phyloP scores from a whole-genome alignment of 2,797 vertebrate species.

The Chelmon rostratus region DNA sequence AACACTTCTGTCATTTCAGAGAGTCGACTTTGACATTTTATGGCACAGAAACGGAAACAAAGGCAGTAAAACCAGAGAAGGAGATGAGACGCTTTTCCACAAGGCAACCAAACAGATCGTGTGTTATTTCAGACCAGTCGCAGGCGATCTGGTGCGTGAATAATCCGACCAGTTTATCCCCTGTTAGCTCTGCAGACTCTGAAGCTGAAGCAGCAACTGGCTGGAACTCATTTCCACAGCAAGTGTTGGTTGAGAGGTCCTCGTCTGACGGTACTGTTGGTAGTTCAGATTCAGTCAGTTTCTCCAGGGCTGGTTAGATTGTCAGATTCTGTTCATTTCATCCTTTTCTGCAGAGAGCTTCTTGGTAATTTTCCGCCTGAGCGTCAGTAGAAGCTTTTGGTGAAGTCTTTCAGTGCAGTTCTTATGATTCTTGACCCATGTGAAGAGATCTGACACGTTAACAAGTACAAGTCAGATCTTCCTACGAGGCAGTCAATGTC shows the following conservation, averaged over 20 bases:
- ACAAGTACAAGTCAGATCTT: neutral
- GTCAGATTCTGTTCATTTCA: neutral
- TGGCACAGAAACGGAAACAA: constrained; percentile 47
- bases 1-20: neutral
- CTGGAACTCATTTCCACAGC: neutral
- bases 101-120: constrained; percentile 28
- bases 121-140: constrained; percentile 46
- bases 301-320: neutral
- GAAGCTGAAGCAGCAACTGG: constrained; percentile 12
- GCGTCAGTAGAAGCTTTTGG: neutral
- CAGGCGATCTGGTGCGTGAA: constrained; percentile 48
- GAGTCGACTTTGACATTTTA: constrained; percentile 22
- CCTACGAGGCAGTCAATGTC: constrained; percentile 11
- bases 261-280: neutral
- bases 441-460: neutral
- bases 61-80: constrained; percentile 44
- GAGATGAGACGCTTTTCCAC: constrained; percentile 50
- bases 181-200: constrained; percentile 8
- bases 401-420: neutral
- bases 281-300: neutral
- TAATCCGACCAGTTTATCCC: constrained; percentile 11
- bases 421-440: neutral
- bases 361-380: neutral
- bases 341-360: neutral
- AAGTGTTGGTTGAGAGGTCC: neutral